These are phyloP conservation scores for Brachypodius melanocephalos DNA, from an alignment of 2,113 vertebrate species.

Conservation along the genomic window DNA sequence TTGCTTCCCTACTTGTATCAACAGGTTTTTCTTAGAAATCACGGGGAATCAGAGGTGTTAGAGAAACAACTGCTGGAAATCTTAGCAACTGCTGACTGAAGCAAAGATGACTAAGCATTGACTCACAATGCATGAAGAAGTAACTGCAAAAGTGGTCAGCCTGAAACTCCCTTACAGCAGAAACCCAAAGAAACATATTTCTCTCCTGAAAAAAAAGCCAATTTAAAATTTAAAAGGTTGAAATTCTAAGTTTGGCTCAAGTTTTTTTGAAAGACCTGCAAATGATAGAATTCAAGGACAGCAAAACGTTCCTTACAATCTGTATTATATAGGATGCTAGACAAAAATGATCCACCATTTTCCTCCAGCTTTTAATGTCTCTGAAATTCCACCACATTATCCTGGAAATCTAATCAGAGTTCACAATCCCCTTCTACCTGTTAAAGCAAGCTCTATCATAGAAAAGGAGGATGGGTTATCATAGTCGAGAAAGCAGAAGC, in stretches of 20 bases:
- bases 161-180: not conserved
- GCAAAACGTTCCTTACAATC: not conserved
- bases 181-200: not conserved
- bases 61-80: not conserved
- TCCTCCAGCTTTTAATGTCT: not conserved
- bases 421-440: not conserved
- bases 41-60: not conserved
- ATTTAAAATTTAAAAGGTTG: not conserved
- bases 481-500: not conserved
- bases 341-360: not conserved
- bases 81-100: conserved; percentile 5
- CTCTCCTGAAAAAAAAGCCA: not conserved
- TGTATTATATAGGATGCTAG: not conserved
- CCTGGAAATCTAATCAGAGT: not conserved
- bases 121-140: not conserved
- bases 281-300: not conserved
- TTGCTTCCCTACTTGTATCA: not conserved
- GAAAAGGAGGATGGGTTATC: not conserved
- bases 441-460: not conserved
- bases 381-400: not conserved
- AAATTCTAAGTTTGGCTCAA: not conserved
- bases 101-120: not conserved
- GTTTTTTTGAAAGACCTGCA: not conserved
- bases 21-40: not conserved
- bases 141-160: not conserved